Percentiles rank a stretch among this genome's conserved stretches.
These are phyloP conservation scores for Psettodes erumei DNA, from an alignment of 2,113 vertebrate genomes.

Conservation along the genomic window DNA sequence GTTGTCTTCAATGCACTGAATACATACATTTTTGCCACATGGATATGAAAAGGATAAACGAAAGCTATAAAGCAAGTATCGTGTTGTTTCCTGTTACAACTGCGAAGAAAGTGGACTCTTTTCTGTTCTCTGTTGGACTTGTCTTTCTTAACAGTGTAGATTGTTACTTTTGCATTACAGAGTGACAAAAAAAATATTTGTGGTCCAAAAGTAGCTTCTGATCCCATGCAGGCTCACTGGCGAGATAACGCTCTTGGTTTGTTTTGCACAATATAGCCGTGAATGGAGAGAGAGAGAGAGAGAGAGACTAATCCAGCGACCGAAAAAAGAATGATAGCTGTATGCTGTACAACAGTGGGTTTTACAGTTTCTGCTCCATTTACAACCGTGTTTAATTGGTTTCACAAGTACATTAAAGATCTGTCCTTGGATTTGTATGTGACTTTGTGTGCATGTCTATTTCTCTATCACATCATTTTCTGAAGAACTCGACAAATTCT, in stretches of 20 bases:
- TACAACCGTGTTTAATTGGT: constrained; percentile 61
- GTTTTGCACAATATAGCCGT: constrained; percentile 66
- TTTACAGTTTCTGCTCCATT: constrained; percentile 66
- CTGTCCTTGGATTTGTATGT: constrained; percentile 60
- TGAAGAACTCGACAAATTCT: not conserved
- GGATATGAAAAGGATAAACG: constrained; percentile 29
- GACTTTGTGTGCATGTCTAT: constrained; percentile 40
- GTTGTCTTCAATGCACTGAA: constrained; percentile 40
- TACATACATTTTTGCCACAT: constrained; percentile 24
- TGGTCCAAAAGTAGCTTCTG: constrained; percentile 46
- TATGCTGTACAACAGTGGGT: constrained; percentile 46
- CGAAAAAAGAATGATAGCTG: constrained; percentile 30
- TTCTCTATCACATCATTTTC: not conserved
- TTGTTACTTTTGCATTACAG: constrained; percentile 43
- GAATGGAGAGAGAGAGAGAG: constrained; percentile 57
- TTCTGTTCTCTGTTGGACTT: constrained; percentile 42
- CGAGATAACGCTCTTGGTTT: constrained; percentile 58
- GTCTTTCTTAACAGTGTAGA: constrained; percentile 33
- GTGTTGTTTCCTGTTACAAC: constrained; percentile 42
- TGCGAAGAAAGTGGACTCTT: constrained; percentile 17
- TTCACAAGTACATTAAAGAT: constrained; percentile 71
- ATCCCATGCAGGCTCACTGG: constrained; percentile 29
- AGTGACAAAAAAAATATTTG: constrained; percentile 44
- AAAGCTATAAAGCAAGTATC: constrained; percentile 38
- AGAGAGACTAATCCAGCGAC: constrained; percentile 43